A percentile compares a stretch with the other conserved stretches of the same genome.
These are phyloP conservation scores for Ips nitidus DNA, from an alignment of 1,140 invertebrate species.

Conservation along the genomic window DNA sequence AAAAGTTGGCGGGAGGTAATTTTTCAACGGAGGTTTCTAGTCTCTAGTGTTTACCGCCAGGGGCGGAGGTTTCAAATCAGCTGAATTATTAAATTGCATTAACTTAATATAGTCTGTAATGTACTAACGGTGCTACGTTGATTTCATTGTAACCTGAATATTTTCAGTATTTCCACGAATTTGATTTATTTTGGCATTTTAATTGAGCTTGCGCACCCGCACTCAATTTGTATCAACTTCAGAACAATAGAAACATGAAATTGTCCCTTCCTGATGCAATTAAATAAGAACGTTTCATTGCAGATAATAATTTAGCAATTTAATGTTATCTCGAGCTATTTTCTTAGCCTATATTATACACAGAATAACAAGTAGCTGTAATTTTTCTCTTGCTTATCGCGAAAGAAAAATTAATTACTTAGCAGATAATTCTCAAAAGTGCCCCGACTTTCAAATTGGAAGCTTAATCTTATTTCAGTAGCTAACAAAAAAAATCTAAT, in stretches of 20 bases:
- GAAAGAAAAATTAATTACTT: background rate
- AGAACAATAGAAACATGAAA: background rate
- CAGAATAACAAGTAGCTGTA: background rate
- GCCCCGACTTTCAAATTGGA: background rate
- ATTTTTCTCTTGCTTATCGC: background rate
- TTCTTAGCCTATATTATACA: background rate
- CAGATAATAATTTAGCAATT: slow-evolving; percentile 1
- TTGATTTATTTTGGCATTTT: background rate
- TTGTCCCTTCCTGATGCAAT: background rate
- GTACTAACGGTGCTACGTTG: background rate
- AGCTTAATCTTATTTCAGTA: no score
- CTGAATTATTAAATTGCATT: background rate
- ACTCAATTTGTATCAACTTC: background rate
- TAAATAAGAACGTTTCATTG: background rate
- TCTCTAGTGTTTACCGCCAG: background rate
- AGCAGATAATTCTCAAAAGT: background rate
- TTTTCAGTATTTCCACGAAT: background rate
- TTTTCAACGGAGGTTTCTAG: slow-evolving; percentile 16
- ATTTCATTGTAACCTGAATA: background rate
- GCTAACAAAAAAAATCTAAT: no score
- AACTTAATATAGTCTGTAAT: no score
- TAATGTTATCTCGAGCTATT: background rate
- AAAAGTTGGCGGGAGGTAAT: slow-evolving; percentile 24
- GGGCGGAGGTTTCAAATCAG: background rate
- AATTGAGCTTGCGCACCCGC: background rate